These are phyloP conservation scores for Drosophila baimaii DNA, from an alignment of 1,140 invertebrate genomes.

Conservation along the genomic window DNA sequence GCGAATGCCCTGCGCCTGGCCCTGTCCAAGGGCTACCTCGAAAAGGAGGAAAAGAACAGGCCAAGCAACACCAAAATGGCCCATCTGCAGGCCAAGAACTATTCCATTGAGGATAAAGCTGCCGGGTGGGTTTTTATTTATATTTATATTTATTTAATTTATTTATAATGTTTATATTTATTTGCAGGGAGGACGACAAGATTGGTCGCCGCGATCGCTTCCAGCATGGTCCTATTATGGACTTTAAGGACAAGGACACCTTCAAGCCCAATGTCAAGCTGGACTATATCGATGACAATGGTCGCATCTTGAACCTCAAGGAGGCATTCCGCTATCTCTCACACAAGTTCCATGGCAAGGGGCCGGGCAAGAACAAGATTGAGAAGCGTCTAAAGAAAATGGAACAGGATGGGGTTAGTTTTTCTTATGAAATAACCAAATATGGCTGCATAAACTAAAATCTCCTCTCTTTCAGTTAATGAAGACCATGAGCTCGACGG, in stretches of 20 bases:
- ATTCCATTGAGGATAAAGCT: constrained; percentile 98
- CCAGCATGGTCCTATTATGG: constrained; percentile 93
- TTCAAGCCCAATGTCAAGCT: constrained; percentile 98
- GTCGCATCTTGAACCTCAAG: constrained; percentile 94
- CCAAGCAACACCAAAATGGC: constrained; percentile 90
- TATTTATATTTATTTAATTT: constrained; percentile 58
- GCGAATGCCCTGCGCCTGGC: constrained; percentile 96
- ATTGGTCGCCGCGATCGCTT: constrained; percentile 88
- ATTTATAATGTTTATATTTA: too few relatives aligned
- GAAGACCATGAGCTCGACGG: constrained; percentile 99
- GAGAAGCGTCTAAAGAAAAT: constrained; percentile 98
- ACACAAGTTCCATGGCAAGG: constrained; percentile 99
- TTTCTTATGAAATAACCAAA: not conserved
- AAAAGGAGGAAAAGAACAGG: constrained; percentile 91
- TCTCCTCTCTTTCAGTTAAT: constrained; percentile 90
- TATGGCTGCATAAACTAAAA: not conserved
- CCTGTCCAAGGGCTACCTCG: constrained; percentile 97
- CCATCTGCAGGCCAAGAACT: constrained; percentile 93
- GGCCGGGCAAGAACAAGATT: constrained; percentile 98
- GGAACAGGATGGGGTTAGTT: constrained; percentile 94
- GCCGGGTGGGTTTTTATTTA: constrained; percentile 87
- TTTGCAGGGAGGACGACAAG: constrained; percentile 92
- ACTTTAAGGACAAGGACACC: constrained; percentile 96
- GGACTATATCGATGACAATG: constrained; percentile 98
- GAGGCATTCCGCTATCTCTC: constrained; percentile 98